Conservation (phyloP, 2,113 vertebrate genomes). For the Mola mola region DNA sequence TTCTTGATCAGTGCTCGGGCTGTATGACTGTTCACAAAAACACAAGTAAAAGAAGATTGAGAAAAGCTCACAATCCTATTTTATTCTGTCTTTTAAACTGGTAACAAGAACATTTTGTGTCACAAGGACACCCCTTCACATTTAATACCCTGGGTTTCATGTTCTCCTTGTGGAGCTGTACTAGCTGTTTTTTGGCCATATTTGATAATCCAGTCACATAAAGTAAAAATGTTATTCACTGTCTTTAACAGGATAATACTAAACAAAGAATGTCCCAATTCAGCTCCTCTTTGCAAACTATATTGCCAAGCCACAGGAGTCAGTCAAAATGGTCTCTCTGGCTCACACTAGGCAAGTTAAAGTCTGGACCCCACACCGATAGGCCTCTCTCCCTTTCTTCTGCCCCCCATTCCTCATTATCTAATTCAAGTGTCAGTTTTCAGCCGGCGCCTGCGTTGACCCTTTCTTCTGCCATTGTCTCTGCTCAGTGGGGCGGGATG, state of each 20-base stretch:
- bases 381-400: slow-evolving; percentile 51
- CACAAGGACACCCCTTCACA: slow-evolving; percentile 1
- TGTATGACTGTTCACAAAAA: too few relatives aligned
- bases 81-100: too few relatives aligned
- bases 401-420: slow-evolving; percentile 72
- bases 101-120: too few relatives aligned
- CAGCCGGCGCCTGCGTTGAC: slow-evolving; percentile 45
- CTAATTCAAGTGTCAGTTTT: slow-evolving; percentile 78
- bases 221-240: neutral
- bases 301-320: slow-evolving; percentile 38
- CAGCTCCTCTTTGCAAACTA: slow-evolving; percentile 17
- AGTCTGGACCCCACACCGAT: slow-evolving; percentile 69
- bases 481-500: slow-evolving; percentile 52
- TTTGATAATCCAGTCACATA: too few relatives aligned
- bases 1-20: too few relatives aligned
- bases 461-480: slow-evolving; percentile 70
- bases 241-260: slow-evolving; percentile 5
- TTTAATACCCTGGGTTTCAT: neutral
- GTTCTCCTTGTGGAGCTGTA: neutral
- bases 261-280: slow-evolving; percentile 4
- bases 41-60: too few relatives aligned
- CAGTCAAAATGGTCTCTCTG: slow-evolving; percentile 24
- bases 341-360: slow-evolving; percentile 24
- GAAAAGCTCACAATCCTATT: too few relatives aligned
- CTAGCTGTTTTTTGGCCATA: neutral